Percentiles rank a stretch among this genome's conserved stretches.
These are phyloP conservation scores for Salvator merianae DNA, from an alignment of 2,113 vertebrate species.

Conservation along the genomic window DNA sequence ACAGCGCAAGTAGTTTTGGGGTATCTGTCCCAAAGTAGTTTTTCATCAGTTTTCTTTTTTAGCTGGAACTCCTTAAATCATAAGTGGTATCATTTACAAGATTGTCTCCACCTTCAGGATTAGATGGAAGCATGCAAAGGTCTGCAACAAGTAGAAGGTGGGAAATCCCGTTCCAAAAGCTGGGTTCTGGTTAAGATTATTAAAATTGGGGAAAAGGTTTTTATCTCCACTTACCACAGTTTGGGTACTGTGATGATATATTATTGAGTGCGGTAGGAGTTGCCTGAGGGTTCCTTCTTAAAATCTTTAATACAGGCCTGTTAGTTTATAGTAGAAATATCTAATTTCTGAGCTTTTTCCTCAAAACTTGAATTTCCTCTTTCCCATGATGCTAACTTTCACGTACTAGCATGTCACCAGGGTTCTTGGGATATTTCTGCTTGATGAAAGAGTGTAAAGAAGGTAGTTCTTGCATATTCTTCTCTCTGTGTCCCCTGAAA, in stretches of 20 bases:
- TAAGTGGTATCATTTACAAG: not conserved
- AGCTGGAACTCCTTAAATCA: not conserved
- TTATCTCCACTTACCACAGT: too few species aligned
- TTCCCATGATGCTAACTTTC: too few species aligned
- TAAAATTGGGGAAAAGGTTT: too few species aligned
- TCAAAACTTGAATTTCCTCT: not conserved
- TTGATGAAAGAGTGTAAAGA: not conserved
- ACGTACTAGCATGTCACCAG: accelerated
- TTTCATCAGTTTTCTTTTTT: not conserved
- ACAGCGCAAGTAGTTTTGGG: not conserved
- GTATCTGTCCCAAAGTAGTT: not conserved
- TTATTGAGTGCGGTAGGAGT: too few species aligned
- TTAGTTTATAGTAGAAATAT: too few species aligned
- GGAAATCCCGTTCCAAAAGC: not conserved
- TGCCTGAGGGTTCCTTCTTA: too few species aligned
- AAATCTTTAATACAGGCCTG: not conserved
- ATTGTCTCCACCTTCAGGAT: not conserved
- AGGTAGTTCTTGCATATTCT: not conserved
- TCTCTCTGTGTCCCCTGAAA: not conserved
- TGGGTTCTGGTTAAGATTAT: too few species aligned
- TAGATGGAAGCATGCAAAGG: not conserved
- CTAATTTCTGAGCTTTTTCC: not conserved
- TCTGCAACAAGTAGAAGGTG: not conserved
- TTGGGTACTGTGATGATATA: too few species aligned
- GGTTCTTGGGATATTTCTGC: not conserved